Base-by-base conservation (phyloP, 2,113 vertebrate genomes). In the Procavia capensis region DNA sequence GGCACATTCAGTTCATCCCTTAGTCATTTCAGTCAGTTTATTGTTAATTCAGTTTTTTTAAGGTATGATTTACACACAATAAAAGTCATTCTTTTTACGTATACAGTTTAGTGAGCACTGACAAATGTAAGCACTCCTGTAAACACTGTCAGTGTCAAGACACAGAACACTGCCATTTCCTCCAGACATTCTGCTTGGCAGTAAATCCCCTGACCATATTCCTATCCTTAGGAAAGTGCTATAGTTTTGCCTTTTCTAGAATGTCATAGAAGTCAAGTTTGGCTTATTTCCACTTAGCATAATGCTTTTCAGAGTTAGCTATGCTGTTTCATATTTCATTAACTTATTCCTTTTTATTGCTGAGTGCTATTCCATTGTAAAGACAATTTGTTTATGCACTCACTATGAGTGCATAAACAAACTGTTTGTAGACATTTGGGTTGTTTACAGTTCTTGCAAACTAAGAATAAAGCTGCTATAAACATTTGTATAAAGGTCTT, bases 51-150 rank as follows among this genome's bases (percentile, higher is more conserved):
- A 63, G 10, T 78, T 94, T 94, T 81, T 70, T 31, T 93, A 70
- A 92, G 29, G 8, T 61, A n/a, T 54, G 66, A 72, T 61, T 90
- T 95, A 85, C 66, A 87, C 70, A 63, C 90, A 75, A 72, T 63
- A 78, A 95, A 93, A 86, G 54, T 75, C 13, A 54, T 29, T 93
- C 25, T 59, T 66, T 79, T 63, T 24, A 80, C 92, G n/a, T 31
- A 61, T 13, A 63, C 6, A 29, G 54, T 86, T 70, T 50, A 84
- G 0, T 45, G 82, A 82, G 25, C 47, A 93, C 84, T 87, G 54
- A 66, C 6, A 92, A 39, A 75, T 54, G 31, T 70, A 66, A 50
- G 20, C 0, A 25, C 6, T 76, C 34, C 36, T 59, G 5, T 39
- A 88, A 78, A 39, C 47, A 84, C 11, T n/a, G 19, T 93, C 27